Percentiles rank a stretch among this genome's conserved stretches.
phyloP scores from a whole-genome alignment of 2,888 invertebrate species.

The Apamea sordens region DNA sequence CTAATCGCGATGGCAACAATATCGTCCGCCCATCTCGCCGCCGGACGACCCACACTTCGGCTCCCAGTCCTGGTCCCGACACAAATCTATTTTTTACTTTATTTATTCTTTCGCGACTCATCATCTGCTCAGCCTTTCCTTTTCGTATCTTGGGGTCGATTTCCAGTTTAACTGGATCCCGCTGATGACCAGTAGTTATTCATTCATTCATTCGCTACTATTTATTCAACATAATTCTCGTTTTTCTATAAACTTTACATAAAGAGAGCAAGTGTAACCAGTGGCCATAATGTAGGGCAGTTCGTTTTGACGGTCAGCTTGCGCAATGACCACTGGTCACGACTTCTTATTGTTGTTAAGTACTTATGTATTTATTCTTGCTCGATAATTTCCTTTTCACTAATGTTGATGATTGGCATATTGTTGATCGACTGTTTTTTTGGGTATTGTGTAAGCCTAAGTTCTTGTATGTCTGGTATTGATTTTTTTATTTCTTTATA shows the following conservation, averaged over 20 bases:
- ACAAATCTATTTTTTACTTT: background rate
- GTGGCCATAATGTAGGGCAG: slow-evolving; percentile 41
- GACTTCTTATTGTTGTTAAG: slow-evolving; percentile 33
- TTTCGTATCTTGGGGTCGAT: background rate
- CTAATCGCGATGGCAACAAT: no score
- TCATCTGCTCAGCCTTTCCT: background rate
- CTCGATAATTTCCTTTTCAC: slow-evolving; percentile 15
- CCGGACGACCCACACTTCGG: no score
- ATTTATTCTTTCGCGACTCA: background rate
- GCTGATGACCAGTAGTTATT: no score
- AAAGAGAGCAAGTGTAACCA: slow-evolving; percentile 22
- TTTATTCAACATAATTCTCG: background rate
- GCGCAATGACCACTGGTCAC: slow-evolving; percentile 42
- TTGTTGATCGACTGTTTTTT: background rate
- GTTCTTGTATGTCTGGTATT: background rate
- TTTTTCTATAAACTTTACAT: slow-evolving; percentile 1
- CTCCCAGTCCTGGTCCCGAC: background rate
- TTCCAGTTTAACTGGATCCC: background rate
- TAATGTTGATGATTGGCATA: slow-evolving; percentile 13
- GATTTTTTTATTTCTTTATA: background rate
- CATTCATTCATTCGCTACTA: background rate
- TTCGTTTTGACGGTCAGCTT: slow-evolving; percentile 47
- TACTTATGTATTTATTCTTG: background rate
- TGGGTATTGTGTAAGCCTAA: background rate
- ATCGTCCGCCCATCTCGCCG: no score